These are phyloP conservation scores for Corythoichthys intestinalis DNA, from an alignment of 2,113 vertebrate genomes.

Conservation along the genomic window DNA sequence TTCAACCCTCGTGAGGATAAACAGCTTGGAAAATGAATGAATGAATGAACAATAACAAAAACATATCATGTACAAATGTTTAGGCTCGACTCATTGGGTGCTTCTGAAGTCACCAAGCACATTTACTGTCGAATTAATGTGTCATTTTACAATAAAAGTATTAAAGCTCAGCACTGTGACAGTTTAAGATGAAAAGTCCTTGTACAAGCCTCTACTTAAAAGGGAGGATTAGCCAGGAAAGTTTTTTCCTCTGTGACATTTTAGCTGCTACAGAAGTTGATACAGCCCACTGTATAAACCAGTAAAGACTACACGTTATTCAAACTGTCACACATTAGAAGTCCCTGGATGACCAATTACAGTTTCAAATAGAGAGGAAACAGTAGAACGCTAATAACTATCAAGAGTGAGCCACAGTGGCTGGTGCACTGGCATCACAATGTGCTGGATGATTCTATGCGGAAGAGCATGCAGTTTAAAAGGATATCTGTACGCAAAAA, in stretches of 20 bases:
- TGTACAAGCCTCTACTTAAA: neutral
- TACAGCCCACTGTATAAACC: neutral
- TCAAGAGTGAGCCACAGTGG: slow-evolving; percentile 34
- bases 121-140: neutral
- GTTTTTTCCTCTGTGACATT: neutral
- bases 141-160: neutral
- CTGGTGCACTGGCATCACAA: slow-evolving; percentile 40
- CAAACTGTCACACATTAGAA: neutral
- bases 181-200: neutral
- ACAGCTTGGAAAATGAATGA: no score
- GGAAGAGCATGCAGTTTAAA: slow-evolving; percentile 34
- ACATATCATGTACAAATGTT: neutral
- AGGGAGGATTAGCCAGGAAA: neutral
- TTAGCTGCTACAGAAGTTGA: neutral
- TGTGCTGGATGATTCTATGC: slow-evolving; percentile 45
- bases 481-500: slow-evolving; percentile 31
- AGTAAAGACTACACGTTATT: neutral
- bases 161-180: neutral
- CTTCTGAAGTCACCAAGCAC: neutral
- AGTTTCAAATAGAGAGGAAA: neutral
- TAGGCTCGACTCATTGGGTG: neutral
- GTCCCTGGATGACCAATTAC: neutral
- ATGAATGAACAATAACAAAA: no score
- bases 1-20: no score
- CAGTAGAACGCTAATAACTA: slow-evolving; percentile 43